phyloP scores from a whole-genome alignment of 2,888 invertebrate species.

The Sicus ferrugineus region DNA sequence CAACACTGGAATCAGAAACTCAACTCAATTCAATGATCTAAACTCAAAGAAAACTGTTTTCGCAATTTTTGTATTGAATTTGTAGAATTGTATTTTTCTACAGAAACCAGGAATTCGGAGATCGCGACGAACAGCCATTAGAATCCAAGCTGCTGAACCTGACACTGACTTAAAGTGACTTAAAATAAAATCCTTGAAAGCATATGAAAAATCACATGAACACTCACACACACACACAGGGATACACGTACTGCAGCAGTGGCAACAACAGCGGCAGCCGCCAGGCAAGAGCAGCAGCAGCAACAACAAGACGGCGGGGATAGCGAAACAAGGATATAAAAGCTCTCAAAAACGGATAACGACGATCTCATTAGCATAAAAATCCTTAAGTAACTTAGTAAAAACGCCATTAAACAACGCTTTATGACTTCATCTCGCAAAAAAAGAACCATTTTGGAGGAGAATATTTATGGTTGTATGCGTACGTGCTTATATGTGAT shows the following conservation, averaged over 20 bases:
- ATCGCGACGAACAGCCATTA: not conserved
- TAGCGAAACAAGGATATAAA: conserved; percentile 17
- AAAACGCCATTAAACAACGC: conserved; percentile 64
- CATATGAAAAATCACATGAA: conserved; percentile 22
- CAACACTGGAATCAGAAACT: too few relatives aligned
- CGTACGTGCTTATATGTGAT: conserved; percentile 26
- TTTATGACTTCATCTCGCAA: conserved; percentile 58
- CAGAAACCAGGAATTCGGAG: not conserved
- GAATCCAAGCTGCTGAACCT: conserved; percentile 25
- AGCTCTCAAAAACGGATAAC: conserved; percentile 28
- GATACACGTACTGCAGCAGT: not conserved
- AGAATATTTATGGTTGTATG: conserved; percentile 28
- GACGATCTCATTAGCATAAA: conserved; percentile 34
- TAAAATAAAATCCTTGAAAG: conserved; percentile 16
- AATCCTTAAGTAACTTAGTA: conserved; percentile 29
- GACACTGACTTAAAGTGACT: conserved; percentile 18
- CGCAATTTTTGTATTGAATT: not conserved
- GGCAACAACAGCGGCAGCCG: conserved; percentile 9
- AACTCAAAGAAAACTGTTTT: not conserved
- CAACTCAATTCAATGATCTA: not conserved
- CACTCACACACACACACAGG: not conserved
- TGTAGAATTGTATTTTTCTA: not conserved
- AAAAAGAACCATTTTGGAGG: conserved; percentile 7
- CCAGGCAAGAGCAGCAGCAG: not conserved
- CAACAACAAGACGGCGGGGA: conserved; percentile 3